Evolutionary conservation across 2,888 invertebrate genomes (phyloP).

Genomic region (Metopia argyrocephala): DNA sequence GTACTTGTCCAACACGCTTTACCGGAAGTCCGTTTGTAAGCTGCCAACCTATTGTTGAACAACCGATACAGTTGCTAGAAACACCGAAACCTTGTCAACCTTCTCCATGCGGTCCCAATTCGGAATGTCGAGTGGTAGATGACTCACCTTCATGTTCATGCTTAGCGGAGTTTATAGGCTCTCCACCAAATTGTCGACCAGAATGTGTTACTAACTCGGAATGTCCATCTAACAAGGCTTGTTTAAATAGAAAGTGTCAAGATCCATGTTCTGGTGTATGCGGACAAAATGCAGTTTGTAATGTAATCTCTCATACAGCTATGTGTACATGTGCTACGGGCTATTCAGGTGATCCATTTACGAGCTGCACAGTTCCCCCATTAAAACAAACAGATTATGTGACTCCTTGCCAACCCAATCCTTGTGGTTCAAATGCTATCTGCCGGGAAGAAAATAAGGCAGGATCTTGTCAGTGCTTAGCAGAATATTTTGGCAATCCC

Average conservation of each 20-base stretch:
- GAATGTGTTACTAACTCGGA: conserved; percentile 86
- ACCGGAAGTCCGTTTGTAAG: conserved; percentile 88
- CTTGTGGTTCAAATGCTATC: conserved; percentile 83
- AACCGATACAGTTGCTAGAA: conserved; percentile 63
- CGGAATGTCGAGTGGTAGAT: conserved; percentile 80
- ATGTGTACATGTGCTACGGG: conserved; percentile 82
- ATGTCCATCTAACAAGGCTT: conserved; percentile 84
- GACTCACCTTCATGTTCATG: conserved; percentile 82
- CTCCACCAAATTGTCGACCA: conserved; percentile 84
- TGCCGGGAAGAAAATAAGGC: conserved; percentile 84
- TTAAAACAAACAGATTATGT: conserved; percentile 71
- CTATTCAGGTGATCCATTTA: conserved; percentile 84
- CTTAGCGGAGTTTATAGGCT: conserved; percentile 83
- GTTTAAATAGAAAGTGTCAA: conserved; percentile 85
- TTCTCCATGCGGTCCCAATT: conserved; percentile 80
- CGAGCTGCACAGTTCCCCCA: conserved; percentile 78
- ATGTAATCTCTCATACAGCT: conserved; percentile 81
- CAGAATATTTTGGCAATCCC: conserved; percentile 83
- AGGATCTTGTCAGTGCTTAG: conserved; percentile 85
- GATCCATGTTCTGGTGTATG: conserved; percentile 86
- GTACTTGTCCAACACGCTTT: conserved; percentile 84
- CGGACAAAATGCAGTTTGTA: conserved; percentile 80
- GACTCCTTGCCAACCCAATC: conserved; percentile 82
- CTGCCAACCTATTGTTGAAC: conserved; percentile 81
- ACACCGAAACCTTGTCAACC: conserved; percentile 78